Conservation (phyloP, 1,140 invertebrate genomes). For the Yoshiicerus persimilis region DNA sequence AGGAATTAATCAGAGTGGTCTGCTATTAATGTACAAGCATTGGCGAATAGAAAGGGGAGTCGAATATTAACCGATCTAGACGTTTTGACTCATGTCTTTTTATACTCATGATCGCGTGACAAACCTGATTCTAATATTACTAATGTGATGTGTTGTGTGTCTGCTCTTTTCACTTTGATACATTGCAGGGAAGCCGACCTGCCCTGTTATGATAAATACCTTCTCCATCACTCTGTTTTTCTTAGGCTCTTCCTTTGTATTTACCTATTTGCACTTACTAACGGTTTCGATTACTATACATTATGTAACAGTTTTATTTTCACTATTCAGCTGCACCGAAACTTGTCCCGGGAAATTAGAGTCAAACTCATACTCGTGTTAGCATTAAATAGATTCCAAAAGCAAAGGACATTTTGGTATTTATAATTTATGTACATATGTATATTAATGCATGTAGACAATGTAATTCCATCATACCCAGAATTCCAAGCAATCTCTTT, state of each 20-base stretch:
- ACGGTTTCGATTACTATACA: background rate
- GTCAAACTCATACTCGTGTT: background rate
- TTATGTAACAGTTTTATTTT: background rate
- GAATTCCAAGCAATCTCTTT: too few species aligned
- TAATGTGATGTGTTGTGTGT: background rate
- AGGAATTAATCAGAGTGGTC: background rate
- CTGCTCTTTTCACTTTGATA: background rate
- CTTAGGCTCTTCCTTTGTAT: background rate
- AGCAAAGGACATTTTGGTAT: background rate
- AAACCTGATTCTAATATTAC: background rate
- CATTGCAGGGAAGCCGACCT: background rate
- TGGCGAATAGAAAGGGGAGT: background rate
- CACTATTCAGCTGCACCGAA: background rate
- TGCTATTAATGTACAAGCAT: background rate
- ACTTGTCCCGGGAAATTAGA: background rate
- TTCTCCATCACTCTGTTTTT: background rate
- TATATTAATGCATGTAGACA: background rate
- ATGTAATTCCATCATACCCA: too few species aligned
- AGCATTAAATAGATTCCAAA: background rate
- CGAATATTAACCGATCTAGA: background rate
- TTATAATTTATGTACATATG: background rate
- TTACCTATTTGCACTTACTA: background rate
- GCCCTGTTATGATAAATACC: background rate
- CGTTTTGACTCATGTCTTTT: background rate
- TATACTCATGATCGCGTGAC: background rate